phyloP scores from a whole-genome alignment of 2,113 vertebrate genomes.

The Neogale vison region DNA sequence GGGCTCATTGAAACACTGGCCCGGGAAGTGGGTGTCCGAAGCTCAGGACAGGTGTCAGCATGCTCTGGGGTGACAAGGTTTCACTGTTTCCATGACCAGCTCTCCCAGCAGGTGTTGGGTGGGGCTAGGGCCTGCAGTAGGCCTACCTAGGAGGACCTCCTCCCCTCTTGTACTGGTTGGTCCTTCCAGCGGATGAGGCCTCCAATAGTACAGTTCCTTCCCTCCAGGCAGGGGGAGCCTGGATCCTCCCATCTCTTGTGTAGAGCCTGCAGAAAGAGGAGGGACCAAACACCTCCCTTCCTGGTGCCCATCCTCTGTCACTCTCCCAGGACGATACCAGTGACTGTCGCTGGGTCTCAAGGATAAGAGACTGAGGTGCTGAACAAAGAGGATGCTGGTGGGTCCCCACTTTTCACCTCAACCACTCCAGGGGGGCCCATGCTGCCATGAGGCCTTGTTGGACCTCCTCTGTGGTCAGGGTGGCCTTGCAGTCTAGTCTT shows the following conservation, averaged over 20 bases:
- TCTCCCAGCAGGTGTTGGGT: constrained; percentile 1
- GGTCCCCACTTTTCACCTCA: background rate
- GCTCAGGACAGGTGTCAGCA: background rate
- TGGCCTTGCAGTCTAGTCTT: background rate
- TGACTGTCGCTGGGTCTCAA: constrained; percentile 1
- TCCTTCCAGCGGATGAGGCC: background rate
- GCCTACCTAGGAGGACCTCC: background rate
- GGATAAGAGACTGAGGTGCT: background rate
- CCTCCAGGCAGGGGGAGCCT: background rate
- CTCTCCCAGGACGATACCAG: background rate
- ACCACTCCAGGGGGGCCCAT: background rate
- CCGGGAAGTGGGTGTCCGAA: background rate
- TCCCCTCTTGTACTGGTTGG: background rate
- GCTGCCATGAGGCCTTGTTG: background rate
- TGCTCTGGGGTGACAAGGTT: background rate
- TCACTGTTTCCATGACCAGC: background rate
- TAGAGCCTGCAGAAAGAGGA: background rate
- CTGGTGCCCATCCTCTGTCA: background rate
- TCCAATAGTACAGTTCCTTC: background rate
- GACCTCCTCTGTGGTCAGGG: background rate
- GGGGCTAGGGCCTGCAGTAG: background rate
- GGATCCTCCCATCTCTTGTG: background rate
- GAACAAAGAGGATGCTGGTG: background rate
- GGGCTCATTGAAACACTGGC: constrained; percentile 1
- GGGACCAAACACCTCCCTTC: background rate